A percentile compares a stretch with the other conserved stretches of the same genome.
Evolutionary conservation across 2,113 vertebrate species (phyloP).

Genomic region (Urocynchramus pylzowi): DNA sequence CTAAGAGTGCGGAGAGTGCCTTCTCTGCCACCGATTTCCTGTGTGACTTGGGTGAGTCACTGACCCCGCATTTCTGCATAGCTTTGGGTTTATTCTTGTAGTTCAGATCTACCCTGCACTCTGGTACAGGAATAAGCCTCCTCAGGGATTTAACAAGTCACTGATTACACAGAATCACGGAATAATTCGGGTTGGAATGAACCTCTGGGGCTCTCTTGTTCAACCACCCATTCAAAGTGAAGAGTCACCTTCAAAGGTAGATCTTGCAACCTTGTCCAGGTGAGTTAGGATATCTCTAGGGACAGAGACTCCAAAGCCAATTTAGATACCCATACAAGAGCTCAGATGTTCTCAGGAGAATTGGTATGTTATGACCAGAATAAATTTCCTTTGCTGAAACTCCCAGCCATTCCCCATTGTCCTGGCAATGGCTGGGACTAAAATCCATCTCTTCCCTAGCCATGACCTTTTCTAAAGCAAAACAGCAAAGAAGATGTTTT

Average conservation of each 20-base stretch:
- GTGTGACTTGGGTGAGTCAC: neutral
- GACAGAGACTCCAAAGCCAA: neutral
- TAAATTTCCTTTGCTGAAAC: neutral
- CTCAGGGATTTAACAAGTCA: neutral
- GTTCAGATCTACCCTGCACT: neutral
- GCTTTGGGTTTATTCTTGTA: neutral
- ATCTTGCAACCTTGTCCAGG: neutral
- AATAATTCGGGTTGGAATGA: neutral
- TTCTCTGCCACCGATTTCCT: neutral
- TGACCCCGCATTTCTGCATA: neutral
- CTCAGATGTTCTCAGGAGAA: neutral
- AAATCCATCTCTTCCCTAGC: neutral
- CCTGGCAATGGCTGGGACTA: neutral
- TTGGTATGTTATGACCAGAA: neutral
- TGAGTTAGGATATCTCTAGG: neutral
- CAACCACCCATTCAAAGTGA: neutral
- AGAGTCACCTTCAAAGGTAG: neutral
- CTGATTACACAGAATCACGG: neutral
- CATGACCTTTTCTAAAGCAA: neutral
- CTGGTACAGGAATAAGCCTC: neutral
- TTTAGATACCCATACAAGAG: neutral
- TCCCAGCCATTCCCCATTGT: neutral
- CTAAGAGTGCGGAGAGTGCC: neutral
- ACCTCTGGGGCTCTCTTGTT: neutral
- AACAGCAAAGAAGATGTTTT: no score